Percentiles rank a stretch among this genome's conserved stretches.
Conservation (phyloP, 2,113 vertebrate genomes). For the Forbesichthys agassizii region DNA sequence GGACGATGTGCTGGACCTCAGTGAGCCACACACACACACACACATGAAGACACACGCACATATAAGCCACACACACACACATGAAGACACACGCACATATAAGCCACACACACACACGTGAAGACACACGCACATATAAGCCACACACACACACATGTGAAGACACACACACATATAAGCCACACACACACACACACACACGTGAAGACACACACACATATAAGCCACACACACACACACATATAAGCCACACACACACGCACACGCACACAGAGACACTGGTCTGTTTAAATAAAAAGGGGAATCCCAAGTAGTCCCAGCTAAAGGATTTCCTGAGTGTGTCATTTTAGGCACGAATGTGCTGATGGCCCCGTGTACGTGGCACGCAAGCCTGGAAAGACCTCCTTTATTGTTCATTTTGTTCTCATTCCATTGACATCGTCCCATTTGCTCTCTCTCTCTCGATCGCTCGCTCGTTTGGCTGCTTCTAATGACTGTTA, state of each 20-base stretch:
- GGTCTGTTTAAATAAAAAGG: no score
- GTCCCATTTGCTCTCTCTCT: constrained; percentile 3
- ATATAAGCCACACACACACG: no score
- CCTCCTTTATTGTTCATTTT: no score
- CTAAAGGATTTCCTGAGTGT: no score
- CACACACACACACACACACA: not conserved
- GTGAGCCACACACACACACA: constrained; percentile 76
- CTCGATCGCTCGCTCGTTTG: no score
- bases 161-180: no score
- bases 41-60: not conserved
- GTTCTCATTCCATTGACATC: not conserved
- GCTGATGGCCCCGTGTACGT: no score
- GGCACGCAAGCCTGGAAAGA: no score
- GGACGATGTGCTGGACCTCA: constrained; percentile 95
- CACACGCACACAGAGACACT: not conserved
- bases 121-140: not conserved
- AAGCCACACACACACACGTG: not conserved
- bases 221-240: no score
- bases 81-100: not conserved
- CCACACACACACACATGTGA: not conserved
- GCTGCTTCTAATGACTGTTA: no score
- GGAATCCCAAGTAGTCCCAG: no score
- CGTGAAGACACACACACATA: constrained; percentile 1
- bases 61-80: not conserved
- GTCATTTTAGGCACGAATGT: no score